Base-by-base conservation (phyloP, 2,113 vertebrate genomes). In the Dendrocopos noguchii region DNA sequence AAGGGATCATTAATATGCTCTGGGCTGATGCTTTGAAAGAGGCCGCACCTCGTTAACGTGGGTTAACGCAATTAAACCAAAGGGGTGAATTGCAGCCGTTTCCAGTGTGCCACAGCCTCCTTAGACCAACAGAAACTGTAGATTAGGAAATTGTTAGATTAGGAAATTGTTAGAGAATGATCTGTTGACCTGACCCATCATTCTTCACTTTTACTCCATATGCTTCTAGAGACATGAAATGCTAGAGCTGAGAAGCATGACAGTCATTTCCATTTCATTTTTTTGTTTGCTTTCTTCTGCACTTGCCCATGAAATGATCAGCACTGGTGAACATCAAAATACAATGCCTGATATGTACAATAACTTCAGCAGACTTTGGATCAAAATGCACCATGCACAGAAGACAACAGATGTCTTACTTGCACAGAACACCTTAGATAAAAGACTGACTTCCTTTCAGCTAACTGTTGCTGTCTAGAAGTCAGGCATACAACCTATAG, bases 61-160 rank as follows among this genome's bases (percentile, higher is more conserved):
- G 91, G 95, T 94, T 96, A 96, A 96, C 39, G 8, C 91, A 84
- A 90, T 94, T 74, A 90, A 78, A 80, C 66, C 61, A 81, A 95
- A 92, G 53, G 84, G 88, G 94, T 93, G 89, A 95, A 93, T 78
- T 91, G 70, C 39, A 96, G 74, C 36, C 70, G 61, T 87, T 91
- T 80, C 24, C 39, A 47, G 55, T 15, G 57, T 70, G 75, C 80
- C 70, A 56, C 34, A 71, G 76, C 80, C 52, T n/a, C 72, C 36
- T 65, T 33, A 83, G 83, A 91, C n/a, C 19, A 60, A 63, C 82
- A 88, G 82, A 92, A 34, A 15, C 27, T 75, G 70, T 36, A 72
- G 81, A 93, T 95, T 93, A 96, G 56, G 88, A 93, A 92, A 57
- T 79, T 88, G 82, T 93, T 91, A 92, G 77, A 33, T 95, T 92